Evolutionary conservation across 2,888 invertebrate genomes (phyloP), one percentile per base, ranked within the genome.

Genomic region (Disparrhopalites patrizii): DNA sequence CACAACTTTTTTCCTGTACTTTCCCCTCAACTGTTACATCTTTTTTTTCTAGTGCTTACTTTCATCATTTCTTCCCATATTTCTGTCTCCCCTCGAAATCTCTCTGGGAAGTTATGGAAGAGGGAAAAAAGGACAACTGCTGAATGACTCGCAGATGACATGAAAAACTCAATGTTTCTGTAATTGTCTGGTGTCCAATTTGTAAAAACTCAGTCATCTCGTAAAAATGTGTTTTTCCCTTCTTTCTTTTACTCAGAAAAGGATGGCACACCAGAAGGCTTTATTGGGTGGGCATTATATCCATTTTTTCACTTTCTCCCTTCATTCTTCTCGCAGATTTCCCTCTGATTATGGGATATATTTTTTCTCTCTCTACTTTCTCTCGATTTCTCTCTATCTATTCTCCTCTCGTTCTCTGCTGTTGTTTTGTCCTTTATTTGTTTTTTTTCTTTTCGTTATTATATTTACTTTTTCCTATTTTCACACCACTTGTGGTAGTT

Each of bases 161-260:
- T 61, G 52, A 60, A 30, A 60, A 51, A 51, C 61, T 61, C 61
- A 51, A 61, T 61, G 61, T 51, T 61, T 61, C 52, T 51, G 61
- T 61, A 61, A 61, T 61, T 61, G 61, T 61, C 61, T 61, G 28
- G 61, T 61, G 61, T 52, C 51, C 51, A 51, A 51, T 61, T 51
- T 61, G 51, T 51, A 38, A n/a, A n/a, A n/a, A 25, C 61, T 61
- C 55, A 62, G 61, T 68, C 68, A 64, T 64, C 66, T 66, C 66
- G 66, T 66, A 70, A 68, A 68, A 18, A 18, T 68, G 63, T 64
- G 65, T 64, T 67, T 64, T 66, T 67, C n/a, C n/a, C n/a, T n/a
- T n/a, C n/a, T n/a, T n/a, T n/a, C n/a, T n/a, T n/a, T n/a, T n/a
- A n/a, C n/a, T n/a, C n/a, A n/a, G n/a, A n/a, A n/a, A n/a, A n/a